Evolutionary conservation across 1,140 invertebrate genomes (phyloP), one percentile per base, ranked within the genome.

Genomic region (Nomia melanderi): DNA sequence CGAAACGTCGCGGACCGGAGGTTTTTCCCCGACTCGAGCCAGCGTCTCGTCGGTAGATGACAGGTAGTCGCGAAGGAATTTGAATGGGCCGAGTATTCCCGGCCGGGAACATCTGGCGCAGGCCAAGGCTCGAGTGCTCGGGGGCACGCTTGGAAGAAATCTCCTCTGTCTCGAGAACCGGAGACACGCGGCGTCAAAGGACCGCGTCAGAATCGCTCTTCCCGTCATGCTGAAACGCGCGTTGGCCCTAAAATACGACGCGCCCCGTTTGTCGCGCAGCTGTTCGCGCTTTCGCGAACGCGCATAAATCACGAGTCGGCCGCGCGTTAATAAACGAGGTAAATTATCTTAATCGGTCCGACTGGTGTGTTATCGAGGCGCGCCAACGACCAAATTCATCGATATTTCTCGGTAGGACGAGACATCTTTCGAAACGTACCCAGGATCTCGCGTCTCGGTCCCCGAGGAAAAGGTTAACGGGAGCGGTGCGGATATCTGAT

Each of bases 31-130:
- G 17, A n/a, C n/a, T 8, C 11, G 9, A 1, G 5, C 14, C 12
- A 3, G 1, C 9, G n/a, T 69, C 69, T 69, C 64, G 17, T 14
- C 36, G 59, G 64, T 65, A 75, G 47, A 25, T 2, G 47, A 29
- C 73, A 69, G 73, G 73, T 75, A 75, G 73, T 47, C 39, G 14
- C 17, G 1, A 17, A 50, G 25, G 73, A 75, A 75, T 75, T 36
- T 75, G 67, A 75, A 75, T 75, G 73, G 14, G 23, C n/a, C n/a
- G n/a, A 1, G 23, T 36, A 67, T 57, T 67, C 36, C 17, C 0
- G 3, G 5, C 53, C 36, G 14, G 12, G 53, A 17, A 2, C 53
- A 47, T 47, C 12, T 67, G 63, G 14, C 20, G 12, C 41, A 44
- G 41, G 14, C 41, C 20, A n/a, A 14, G 14, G 36, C 36, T 39